Evolutionary conservation across 2,888 invertebrate species (phyloP), one percentile per base, ranked within the genome.

Genomic region (Atethmia centrago): DNA sequence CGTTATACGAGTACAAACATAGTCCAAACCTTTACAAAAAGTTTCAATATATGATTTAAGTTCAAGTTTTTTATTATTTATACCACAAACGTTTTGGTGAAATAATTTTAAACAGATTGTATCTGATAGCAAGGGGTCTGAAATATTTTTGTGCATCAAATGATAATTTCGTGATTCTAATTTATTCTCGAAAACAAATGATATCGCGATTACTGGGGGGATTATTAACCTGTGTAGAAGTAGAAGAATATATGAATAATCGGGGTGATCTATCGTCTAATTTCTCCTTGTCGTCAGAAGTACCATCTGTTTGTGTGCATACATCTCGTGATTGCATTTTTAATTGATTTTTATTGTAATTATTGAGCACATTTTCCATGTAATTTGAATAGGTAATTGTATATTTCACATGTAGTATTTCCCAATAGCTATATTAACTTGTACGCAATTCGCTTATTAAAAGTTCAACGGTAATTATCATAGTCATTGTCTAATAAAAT

Each of bases 71-170:
- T 28, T 55, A 21, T 51, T 51, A n/a, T 42, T 42, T 28, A 16
- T 55, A 28, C 55, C 55, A 55, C 55, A 28, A 1, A 55, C 4
- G 55, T 55, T 55, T 55, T 55, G 55, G 28, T 55, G 55, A 55
- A 55, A 55, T 28, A 25, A 55, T 55, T 55, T 55, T 55, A 55
- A 55, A 55, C 55, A 55, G 16, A 55, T 55, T 16, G 28, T 55
- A 5, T 55, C 28, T 28, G 55, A 55, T 55, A 55, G 55, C n/a
- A 28, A 55, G n/a, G 55, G 28, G 1, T 55, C 28, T 55, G 55
- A 28, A 28, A 28, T 8, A 56, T 31, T 31, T 10, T 56, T 56
- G 25, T 53, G n/a, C n/a, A n/a, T n/a, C n/a, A n/a, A n/a, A n/a
- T n/a, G n/a, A n/a, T n/a, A 12, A 53, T 53, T 53, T 25, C n/a